Percentiles rank a stretch among this genome's conserved stretches.
These are phyloP conservation scores for Thripadectes ignobilis DNA, from an alignment of 2,797 vertebrate genomes.

Conservation along the genomic window DNA sequence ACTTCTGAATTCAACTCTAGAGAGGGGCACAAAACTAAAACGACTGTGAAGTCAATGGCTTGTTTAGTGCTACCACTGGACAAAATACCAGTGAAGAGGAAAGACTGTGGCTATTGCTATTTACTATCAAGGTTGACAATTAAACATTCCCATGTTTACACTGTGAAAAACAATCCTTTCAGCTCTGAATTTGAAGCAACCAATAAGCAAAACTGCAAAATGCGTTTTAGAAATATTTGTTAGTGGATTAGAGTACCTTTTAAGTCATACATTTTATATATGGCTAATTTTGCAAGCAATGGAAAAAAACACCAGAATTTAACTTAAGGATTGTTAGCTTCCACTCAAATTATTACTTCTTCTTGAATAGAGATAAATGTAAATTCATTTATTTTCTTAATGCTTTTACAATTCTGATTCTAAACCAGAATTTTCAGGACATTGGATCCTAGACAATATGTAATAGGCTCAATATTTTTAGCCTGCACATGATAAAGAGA, in stretches of 20 bases:
- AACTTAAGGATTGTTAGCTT: neutral
- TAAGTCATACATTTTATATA: neutral
- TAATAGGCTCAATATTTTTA: neutral
- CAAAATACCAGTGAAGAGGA: neutral
- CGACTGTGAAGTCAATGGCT: neutral
- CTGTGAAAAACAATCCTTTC: neutral
- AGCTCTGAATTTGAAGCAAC: neutral
- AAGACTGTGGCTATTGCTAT: neutral
- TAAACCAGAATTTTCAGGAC: neutral
- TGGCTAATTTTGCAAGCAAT: neutral
- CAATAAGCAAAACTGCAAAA: neutral
- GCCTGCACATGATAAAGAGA: neutral
- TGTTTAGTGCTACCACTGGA: neutral
- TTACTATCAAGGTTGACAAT: neutral
- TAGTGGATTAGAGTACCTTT: neutral
- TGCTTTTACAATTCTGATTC: neutral
- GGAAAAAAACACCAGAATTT: neutral
- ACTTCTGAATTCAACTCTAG: neutral
- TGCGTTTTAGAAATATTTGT: neutral
- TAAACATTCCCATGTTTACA: neutral
- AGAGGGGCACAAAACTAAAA: neutral
- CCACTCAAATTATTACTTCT: neutral
- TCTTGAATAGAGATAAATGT: neutral
- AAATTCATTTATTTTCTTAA: neutral
- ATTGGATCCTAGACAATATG: neutral